phyloP scores from a whole-genome alignment of 2,797 vertebrate genomes.

The Hippoglossus hippoglossus region DNA sequence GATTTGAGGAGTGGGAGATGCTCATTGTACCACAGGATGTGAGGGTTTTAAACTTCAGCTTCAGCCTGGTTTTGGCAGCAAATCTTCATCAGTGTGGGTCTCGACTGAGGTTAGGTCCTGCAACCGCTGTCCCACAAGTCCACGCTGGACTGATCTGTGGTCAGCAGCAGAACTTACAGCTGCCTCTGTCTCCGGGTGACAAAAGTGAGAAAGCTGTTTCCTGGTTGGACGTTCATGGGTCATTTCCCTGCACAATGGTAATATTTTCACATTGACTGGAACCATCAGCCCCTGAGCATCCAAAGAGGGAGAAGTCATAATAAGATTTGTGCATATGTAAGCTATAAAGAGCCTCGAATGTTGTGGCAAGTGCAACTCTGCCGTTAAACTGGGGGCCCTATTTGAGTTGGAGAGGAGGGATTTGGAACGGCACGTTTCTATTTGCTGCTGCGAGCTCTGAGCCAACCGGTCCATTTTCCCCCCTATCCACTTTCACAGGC shows the following conservation, averaged over 20 bases:
- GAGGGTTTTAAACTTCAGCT: slow-evolving; percentile 44
- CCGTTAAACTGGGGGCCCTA: slow-evolving; percentile 61
- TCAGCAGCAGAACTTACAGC: slow-evolving; percentile 39
- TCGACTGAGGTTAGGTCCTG: slow-evolving; percentile 50
- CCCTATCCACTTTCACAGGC: slow-evolving; percentile 79
- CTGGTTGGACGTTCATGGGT: slow-evolving; percentile 32
- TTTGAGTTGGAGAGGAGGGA: slow-evolving; percentile 77
- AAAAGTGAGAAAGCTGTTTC: slow-evolving; percentile 22
- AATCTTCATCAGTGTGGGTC: slow-evolving; percentile 60
- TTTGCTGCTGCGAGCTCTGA: slow-evolving; percentile 61
- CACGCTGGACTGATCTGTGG: slow-evolving; percentile 42
- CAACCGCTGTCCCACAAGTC: slow-evolving; percentile 54
- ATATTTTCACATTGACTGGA: slow-evolving; percentile 64
- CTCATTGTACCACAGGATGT: slow-evolving; percentile 46
- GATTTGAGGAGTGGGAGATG: slow-evolving; percentile 47
- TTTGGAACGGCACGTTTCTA: slow-evolving; percentile 74
- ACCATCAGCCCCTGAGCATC: slow-evolving; percentile 51
- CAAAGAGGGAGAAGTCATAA: slow-evolving; percentile 56
- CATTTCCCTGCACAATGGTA: slow-evolving; percentile 50
- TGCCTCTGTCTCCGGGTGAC: slow-evolving; percentile 19
- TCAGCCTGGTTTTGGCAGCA: slow-evolving; percentile 50
- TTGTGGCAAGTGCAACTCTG: slow-evolving; percentile 69
- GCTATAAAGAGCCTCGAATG: slow-evolving; percentile 71
- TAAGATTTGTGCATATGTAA: slow-evolving; percentile 70
- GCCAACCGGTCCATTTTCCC: slow-evolving; percentile 80